A percentile compares a stretch with the other conserved stretches of the same genome.
These are phyloP conservation scores for Drosophila sproati DNA, from an alignment of 1,140 invertebrate species.

Conservation along the genomic window DNA sequence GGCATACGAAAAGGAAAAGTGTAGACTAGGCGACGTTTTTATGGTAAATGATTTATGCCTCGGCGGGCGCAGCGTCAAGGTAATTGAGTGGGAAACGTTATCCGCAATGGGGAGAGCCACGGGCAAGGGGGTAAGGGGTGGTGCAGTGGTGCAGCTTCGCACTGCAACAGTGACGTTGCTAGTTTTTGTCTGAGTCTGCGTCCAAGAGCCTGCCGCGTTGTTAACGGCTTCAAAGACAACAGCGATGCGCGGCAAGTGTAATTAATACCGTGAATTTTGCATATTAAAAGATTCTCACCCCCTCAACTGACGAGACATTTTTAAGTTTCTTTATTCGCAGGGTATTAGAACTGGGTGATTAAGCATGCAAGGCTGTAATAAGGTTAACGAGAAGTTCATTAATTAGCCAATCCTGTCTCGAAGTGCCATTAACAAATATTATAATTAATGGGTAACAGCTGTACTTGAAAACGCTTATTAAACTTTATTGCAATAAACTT, in stretches of 20 bases:
- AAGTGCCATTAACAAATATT: no score
- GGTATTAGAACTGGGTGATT: background rate
- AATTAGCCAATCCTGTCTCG: background rate
- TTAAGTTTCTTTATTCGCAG: conserved; percentile 2
- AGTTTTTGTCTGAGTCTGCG: conserved; percentile 11
- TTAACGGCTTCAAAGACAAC: conserved; percentile 78
- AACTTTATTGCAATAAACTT: no score
- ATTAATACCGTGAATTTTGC: conserved; percentile 82
- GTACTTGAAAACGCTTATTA: no score
- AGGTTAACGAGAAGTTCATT: background rate
- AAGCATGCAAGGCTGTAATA: background rate
- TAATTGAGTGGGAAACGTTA: conserved; percentile 80
- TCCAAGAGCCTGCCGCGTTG: conserved; percentile 58
- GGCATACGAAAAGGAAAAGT: conserved; percentile 80
- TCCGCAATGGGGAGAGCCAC: conserved; percentile 19
- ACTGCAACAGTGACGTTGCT: conserved; percentile 29
- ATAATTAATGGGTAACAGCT: no score
- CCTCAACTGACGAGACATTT: conserved; percentile 40
- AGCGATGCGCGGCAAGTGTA: conserved; percentile 73
- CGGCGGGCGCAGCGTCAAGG: conserved; percentile 72
- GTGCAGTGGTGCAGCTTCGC: conserved; percentile 21
- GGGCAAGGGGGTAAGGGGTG: background rate
- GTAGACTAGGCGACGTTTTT: conserved; percentile 78
- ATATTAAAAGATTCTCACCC: conserved; percentile 73
- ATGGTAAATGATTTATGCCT: conserved; percentile 80